Conservation (phyloP, 2,888 invertebrate species). For the Drosophila prolongata region DNA sequence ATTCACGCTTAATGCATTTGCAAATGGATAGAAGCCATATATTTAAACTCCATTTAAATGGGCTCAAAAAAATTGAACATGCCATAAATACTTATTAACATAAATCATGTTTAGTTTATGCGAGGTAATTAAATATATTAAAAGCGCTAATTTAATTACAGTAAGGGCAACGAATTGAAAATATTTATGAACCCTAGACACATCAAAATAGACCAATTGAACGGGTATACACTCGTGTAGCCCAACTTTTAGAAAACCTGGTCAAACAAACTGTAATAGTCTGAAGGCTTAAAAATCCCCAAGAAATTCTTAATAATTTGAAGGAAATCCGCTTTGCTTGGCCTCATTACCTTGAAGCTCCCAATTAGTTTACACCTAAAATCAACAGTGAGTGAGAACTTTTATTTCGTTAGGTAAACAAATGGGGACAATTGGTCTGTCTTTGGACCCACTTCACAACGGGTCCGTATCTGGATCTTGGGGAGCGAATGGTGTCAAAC, state of each 20-base stretch:
- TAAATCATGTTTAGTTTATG: no score
- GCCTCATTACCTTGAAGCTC: constrained; percentile 1
- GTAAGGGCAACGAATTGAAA: no score
- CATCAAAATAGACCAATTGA: no score
- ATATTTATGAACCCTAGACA: no score
- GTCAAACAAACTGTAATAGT: no score
- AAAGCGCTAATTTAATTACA: no score
- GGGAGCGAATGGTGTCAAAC: constrained; percentile 21
- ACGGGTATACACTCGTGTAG: no score
- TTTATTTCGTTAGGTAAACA: constrained; percentile 17
- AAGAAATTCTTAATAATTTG: background rate
- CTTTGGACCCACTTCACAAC: constrained; percentile 28
- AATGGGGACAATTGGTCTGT: constrained; percentile 5
- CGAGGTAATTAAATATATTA: no score
- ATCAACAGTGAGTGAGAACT: constrained; percentile 26
- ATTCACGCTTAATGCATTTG: background rate
- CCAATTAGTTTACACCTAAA: constrained; percentile 31
- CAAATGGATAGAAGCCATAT: background rate
- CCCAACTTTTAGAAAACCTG: no score
- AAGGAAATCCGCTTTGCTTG: constrained; percentile 19
- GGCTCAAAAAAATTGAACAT: background rate
- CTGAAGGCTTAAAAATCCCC: background rate
- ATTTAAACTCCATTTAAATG: background rate
- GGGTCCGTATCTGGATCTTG: constrained; percentile 7
- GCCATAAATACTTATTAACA: background rate